phyloP scores from a whole-genome alignment of 2,888 invertebrate genomes.

The Lysandra coridon region DNA sequence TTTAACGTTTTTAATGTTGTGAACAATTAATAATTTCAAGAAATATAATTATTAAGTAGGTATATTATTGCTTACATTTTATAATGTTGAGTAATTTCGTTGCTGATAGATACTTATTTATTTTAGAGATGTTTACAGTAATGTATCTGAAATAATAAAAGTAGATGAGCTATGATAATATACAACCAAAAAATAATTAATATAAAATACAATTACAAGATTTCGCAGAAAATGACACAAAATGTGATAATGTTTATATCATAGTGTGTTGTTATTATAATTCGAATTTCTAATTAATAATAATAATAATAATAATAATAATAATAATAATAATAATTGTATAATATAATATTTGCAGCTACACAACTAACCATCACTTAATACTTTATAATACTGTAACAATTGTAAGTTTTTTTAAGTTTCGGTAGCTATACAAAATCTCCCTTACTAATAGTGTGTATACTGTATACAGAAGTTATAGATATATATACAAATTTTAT shows the following conservation, averaged over 20 bases:
- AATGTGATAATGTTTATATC: neutral
- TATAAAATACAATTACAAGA: neutral
- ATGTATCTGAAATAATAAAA: neutral
- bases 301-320: slow-evolving; percentile 20
- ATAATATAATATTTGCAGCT: slow-evolving; percentile 34
- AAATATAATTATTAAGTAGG: neutral
- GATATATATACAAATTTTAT: neutral
- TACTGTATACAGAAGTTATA: neutral
- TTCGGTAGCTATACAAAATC: neutral
- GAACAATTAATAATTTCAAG: neutral
- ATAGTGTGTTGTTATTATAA: neutral
- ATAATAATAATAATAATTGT: slow-evolving; percentile 16
- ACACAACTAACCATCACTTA: slow-evolving; percentile 38
- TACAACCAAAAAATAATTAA: neutral
- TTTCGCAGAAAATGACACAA: neutral
- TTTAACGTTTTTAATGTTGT: neutral
- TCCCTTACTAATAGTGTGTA: neutral
- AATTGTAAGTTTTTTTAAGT: neutral
- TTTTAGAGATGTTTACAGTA: neutral
- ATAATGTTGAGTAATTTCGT: slow-evolving; percentile 1
- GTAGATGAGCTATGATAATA: neutral
- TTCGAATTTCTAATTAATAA: slow-evolving; percentile 14
- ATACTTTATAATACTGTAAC: slow-evolving; percentile 31
- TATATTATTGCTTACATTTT: neutral
- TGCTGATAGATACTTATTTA: neutral